Evolutionary conservation across 1,140 invertebrate species (phyloP), one percentile per base, ranked within the genome.

Genomic region (Adelges cooleyi): DNA sequence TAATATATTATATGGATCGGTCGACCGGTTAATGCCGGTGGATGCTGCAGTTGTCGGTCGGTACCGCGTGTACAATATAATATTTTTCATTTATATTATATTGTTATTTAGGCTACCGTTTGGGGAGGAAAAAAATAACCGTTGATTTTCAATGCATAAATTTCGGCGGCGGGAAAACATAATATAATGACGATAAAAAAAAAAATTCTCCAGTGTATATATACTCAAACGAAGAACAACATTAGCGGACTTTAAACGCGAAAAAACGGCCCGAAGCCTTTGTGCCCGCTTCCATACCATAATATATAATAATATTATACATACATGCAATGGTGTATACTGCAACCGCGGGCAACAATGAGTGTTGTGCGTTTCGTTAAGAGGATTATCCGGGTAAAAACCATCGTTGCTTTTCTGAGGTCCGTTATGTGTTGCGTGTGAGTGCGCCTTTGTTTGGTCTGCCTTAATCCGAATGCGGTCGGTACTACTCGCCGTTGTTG

Each of bases 321-420:
- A n/a, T n/a, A n/a, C n/a, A n/a, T n/a, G n/a, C n/a, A n/a, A n/a
- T n/a, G n/a, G n/a, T n/a, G n/a, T n/a, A n/a, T 23, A 25, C 10
- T 27, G 27, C 3, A 22, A 20, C 42, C 9, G 42, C n/a, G n/a
- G n/a, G n/a, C 18, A 48, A 62, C 56, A 62, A 62, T 48, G 40
- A 48, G 44, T 29, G 25, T 33, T 33, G 29, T 33, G 11, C 11
- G 11, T 62, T 62, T 48, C 56, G 56, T 62, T 62, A 62, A 62
- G 56, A 44, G 56, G 56, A 62, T 62, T 62, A 62, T 29, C 56
- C 11, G 13, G 3, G 33, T 42, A 29, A 46, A 46, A 59, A 59
- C 40, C 23, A 20, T 20, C 17, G 56, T 15, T 10, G 17, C 22
- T 59, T 59, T 59, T 59, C 56, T 48, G 18, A 62, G 18, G 56